Evolutionary conservation across 2,797 vertebrate species (phyloP), one percentile per base, ranked within the genome.

Genomic region (Nannoperca australis): DNA sequence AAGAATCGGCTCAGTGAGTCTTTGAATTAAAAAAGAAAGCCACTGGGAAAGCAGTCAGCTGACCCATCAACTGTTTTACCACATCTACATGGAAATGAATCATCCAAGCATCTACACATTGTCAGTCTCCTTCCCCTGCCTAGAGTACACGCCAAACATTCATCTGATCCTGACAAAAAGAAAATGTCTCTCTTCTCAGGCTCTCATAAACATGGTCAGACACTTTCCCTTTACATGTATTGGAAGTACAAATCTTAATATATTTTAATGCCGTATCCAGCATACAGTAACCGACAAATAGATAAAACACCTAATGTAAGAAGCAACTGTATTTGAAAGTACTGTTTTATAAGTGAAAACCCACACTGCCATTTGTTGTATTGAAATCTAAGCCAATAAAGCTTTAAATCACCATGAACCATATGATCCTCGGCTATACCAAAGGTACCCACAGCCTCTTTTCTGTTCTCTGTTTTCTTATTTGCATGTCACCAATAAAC

Each of bases 341-440:
- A 90, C 91, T 93, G 93, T 94, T 95, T 95, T 94, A 91, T 95
- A 94, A 92, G 85, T 89, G 87, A 93, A 92, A 91, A 84, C 86
- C 88, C 90, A 94, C 94, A 94, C 94, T 95, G 94, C 94, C 94
- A 94, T 93, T 95, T 95, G 93, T 95, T 95, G 94, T 95, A 93
- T 91, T 92, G 92, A 94, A 93, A 90, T 89, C 64, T 74, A 94
- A 94, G 92, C 90, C 90, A 94, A 94, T 94, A 93, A 93, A 93
- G 91, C 92, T 94, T 94, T 91, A 92, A 93, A 90, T 92, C 90
- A 92, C 91, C 90, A 83, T 87, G 82, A 92, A 90, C 84, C 85
- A 89, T 68, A 83, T 74, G 80, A 89, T 78, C 90, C 84, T 90
- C 82, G 68, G 86, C 90, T 86, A 76, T 70, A 89, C 86, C 88